phyloP scores from a whole-genome alignment of 2,888 invertebrate species.

The Pachliopta kotzebuea region DNA sequence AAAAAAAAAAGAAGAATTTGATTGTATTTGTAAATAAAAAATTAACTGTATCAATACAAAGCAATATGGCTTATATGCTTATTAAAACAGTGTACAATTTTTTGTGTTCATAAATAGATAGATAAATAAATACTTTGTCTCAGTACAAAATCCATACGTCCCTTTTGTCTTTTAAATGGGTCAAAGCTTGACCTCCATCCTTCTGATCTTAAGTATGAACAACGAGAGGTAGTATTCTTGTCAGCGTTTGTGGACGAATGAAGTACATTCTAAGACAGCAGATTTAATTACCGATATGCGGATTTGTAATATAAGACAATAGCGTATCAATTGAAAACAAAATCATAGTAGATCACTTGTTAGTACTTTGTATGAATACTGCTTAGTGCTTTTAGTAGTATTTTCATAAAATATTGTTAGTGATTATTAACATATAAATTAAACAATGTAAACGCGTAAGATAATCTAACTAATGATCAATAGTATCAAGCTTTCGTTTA shows the following conservation, averaged over 20 bases:
- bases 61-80: too few relatives aligned
- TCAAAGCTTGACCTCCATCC: constrained; percentile 17
- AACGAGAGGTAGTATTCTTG: constrained; percentile 18
- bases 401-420: too few relatives aligned
- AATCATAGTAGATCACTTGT: not conserved
- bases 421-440: too few relatives aligned
- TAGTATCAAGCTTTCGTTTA: not conserved
- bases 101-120: not conserved
- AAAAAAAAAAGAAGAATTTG: too few relatives aligned
- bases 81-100: too few relatives aligned
- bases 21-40: too few relatives aligned
- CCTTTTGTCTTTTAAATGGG: constrained; percentile 14
- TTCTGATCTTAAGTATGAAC: constrained; percentile 8
- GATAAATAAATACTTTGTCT: not conserved
- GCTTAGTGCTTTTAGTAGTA: not conserved
- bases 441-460: too few relatives aligned
- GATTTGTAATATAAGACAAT: not conserved
- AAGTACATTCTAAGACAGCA: constrained; percentile 6
- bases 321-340: not conserved
- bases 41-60: too few relatives aligned
- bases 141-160: constrained; percentile 9
- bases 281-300: not conserved
- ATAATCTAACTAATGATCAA: not conserved
- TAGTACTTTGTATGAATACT: not conserved
- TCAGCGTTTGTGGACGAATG: constrained; percentile 5